Base-by-base conservation (phyloP, 1,140 invertebrate species). In the Bicyclus anynana region DNA sequence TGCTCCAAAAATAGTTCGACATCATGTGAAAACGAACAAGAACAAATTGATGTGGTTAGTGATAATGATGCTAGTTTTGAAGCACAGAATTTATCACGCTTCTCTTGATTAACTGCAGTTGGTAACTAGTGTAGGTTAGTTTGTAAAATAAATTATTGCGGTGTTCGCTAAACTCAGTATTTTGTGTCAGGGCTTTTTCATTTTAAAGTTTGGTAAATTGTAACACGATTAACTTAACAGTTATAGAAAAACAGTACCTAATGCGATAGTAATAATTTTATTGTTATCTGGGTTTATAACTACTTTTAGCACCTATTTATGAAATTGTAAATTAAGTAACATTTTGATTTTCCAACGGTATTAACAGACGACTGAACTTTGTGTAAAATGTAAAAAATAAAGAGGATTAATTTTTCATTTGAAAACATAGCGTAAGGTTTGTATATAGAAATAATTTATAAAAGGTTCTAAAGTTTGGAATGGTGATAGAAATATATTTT, bases 11-110 rank as follows among this genome's bases (percentile, higher is more conserved):
- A 59, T 13, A 56, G 50, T 9, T 72, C 70, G 0, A 66, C 76
- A 6, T 59, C 70, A 0, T 88, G 85, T 62, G 85, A 84, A 40
- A 81, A 77, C 47, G 82, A 86, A 14, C 76, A 79, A 38, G 84
- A 85, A 59, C 83, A 83, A 48, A 87, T 88, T 23, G 85, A 88
- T 20, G 85, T 88, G 2, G 84, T 87, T 29, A 85, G 80, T 75
- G 81, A 88, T 53, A 72, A 80, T 47, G 84, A 87, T 20, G 59
- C 38, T 6, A 78, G 69, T 71, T 82, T 65, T 14, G 74, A 81
- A 62, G 66, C 58, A 3, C 78, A 79, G 38, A 82, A 81, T 48
- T 61, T 80, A 4, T 74, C 79, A 3, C 62, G 71, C 10, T 85
- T 75, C 37, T 74, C 71, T 59, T 79, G 66, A 80, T 14, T 59